Base-by-base conservation (phyloP, 64 coral and sea anemone species). In the Montipora foliosa region DNA sequence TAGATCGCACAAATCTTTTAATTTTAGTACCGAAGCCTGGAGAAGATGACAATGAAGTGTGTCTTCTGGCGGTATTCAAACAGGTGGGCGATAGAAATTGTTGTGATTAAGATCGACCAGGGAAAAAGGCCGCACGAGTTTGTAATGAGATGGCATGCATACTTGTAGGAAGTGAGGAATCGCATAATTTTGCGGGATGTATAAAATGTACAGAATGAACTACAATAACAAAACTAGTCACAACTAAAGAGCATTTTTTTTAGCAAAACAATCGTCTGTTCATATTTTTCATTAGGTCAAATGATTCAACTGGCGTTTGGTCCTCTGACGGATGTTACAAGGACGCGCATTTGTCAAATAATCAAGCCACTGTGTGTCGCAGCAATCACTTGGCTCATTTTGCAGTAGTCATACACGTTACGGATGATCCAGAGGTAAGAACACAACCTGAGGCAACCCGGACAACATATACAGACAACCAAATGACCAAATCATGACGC, bases 371-470 rank as follows among this genome's bases (percentile, higher is more conserved):
- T 50, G 89, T 78, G 21, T 97, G 96, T 19, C 79, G 67, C 5
- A 92, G 96, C 58, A 80, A 97, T 89, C 96, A 97, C 55, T 68
- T 97, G 5, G 89, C 96, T 24, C 90, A 88, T 48, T 97, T 97
- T 89, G 96, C 93, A 49, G 44, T 97, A 7, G 67, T 97, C 6
- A 97, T 97, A 84, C 88, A 91, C 62, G 60, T 97, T 5, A 83
- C 88, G n/a, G 81, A 15, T 47, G 74, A 93, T 47, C 49, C 50
- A 6, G 14, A 71, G 83, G 84, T 58, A 93, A 1, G 5, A 58
- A 15, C 11, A 14, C 37, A 37, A 37, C 0, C 37, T 37, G 37
- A 37, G 53, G 8, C 6, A 6, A 57, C 6, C 11, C 53, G 6
- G 6, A 57, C 53, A 4, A 57, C 5, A 57, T 8, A 57, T 57